Base-by-base conservation (phyloP, 2,888 invertebrate species). In the Dynastes hyllus region DNA sequence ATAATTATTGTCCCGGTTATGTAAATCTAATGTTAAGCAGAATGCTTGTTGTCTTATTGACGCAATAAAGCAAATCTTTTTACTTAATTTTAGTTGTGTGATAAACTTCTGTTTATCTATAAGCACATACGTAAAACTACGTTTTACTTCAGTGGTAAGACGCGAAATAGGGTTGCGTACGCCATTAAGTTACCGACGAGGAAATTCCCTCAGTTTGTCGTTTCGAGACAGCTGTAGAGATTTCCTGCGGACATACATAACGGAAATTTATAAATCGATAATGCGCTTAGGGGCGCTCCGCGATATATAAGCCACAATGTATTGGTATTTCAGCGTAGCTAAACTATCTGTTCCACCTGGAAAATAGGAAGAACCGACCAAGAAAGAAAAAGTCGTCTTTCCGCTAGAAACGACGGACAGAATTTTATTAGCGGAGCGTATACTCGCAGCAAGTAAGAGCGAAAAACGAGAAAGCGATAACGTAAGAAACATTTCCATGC, bases 211-310 rank as follows among this genome's bases (percentile, higher is more conserved):
- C 40, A 58, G 58, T 40, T 73, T 37, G 45, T 27, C 22, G 77
- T 11, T 77, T 11, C 9, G 67, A 67, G 77, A 63, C 58, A 73
- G 73, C 58, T 61, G 71, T 73, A 22, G 40, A 11, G 58, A 73
- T 73, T 73, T 73, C 73, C 58, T 16, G 4, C 40, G 13, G 58
- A 40, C 58, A 58, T 73, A 37, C 58, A 58, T 40, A 58, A 32
- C 73, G 73, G 61, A 73, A 73, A 73, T 58, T 73, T 32, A 55
- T 73, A 73, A 73, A 73, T 73, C 73, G 32, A 73, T 73, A 73
- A 40, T 61, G 16, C 22, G 73, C 58, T 61, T 27, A 27, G 58
- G 40, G 27, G 58, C 9, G 9, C 40, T 11, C 16, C 61, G 9
- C 8, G 11, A n/a, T 61, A 61, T 73, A 67, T 67, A 67, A 67